Evolutionary conservation across 1,140 invertebrate species (phyloP).

Genomic region (Zaprionus africanus): DNA sequence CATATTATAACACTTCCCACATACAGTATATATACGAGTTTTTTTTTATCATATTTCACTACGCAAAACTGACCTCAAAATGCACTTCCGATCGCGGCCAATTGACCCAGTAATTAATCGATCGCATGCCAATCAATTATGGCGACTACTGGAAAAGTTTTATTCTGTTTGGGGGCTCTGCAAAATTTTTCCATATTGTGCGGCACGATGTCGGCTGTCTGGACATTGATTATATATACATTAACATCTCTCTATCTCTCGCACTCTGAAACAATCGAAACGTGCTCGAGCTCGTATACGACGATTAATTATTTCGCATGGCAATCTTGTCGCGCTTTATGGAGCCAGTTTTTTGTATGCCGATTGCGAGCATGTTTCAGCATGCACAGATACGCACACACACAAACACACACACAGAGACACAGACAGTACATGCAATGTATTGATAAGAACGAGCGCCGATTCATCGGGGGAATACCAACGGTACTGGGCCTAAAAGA

Average conservation of each 20-base stretch:
- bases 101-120: slow-evolving; percentile 22
- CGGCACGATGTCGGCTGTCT: slow-evolving; percentile 54
- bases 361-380: slow-evolving; percentile 15
- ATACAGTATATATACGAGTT: no score
- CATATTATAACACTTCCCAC: neutral
- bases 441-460: slow-evolving; percentile 33
- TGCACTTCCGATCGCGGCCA: neutral
- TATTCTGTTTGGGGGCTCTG: neutral
- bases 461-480: slow-evolving; percentile 50
- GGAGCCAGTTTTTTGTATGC: slow-evolving; percentile 10
- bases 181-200: slow-evolving; percentile 40
- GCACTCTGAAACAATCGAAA: slow-evolving; percentile 3
- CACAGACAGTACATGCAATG: neutral
- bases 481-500: slow-evolving; percentile 19
- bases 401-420: neutral
- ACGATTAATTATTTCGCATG: slow-evolving; percentile 23
- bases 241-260: slow-evolving; percentile 49
- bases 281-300: slow-evolving; percentile 19
- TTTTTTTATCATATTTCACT: neutral
- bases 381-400: neutral
- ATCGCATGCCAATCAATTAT: slow-evolving; percentile 2
- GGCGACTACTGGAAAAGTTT: slow-evolving; percentile 13
- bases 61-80: neutral
- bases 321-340: slow-evolving; percentile 18
- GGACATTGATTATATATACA: slow-evolving; percentile 56